A percentile compares a stretch with the other conserved stretches of the same genome.
Evolutionary conservation across 2,888 invertebrate genomes (phyloP).

Genomic region (Chalcis sispes): DNA sequence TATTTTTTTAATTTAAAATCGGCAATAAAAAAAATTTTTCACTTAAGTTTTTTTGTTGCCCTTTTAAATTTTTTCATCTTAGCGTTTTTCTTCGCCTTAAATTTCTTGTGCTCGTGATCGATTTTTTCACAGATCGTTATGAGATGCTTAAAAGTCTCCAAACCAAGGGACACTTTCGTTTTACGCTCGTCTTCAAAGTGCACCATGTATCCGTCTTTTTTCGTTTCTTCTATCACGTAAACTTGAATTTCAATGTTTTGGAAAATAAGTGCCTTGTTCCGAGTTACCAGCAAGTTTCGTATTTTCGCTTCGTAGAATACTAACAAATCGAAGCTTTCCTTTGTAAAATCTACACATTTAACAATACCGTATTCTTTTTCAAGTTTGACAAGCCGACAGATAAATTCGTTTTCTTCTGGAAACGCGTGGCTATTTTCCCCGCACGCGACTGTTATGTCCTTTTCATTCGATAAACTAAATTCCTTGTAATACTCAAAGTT

Average conservation of each 20-base stretch:
- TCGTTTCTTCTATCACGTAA: not conserved
- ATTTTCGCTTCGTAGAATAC: not conserved
- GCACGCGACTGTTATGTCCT: no score
- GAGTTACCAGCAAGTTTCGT: not conserved
- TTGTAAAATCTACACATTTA: not conserved
- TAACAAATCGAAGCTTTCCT: not conserved
- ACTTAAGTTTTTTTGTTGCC: no score
- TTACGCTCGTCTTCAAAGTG: not conserved
- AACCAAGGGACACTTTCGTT: not conserved
- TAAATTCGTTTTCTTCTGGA: no score
- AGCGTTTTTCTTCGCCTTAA: no score
- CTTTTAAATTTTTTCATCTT: no score
- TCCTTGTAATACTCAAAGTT: no score
- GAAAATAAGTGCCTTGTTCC: not conserved
- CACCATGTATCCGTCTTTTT: not conserved
- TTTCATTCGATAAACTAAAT: no score
- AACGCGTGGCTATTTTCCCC: no score
- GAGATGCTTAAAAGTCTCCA: not conserved
- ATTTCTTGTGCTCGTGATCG: not conserved
- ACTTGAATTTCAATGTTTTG: not conserved
- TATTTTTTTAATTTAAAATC: no score
- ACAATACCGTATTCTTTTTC: not conserved
- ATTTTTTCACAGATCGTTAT: not conserved
- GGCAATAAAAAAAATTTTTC: no score
- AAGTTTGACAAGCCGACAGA: no score